Evolutionary conservation across 2,113 vertebrate genomes (phyloP).

Genomic region (Catharus fuscescens): DNA sequence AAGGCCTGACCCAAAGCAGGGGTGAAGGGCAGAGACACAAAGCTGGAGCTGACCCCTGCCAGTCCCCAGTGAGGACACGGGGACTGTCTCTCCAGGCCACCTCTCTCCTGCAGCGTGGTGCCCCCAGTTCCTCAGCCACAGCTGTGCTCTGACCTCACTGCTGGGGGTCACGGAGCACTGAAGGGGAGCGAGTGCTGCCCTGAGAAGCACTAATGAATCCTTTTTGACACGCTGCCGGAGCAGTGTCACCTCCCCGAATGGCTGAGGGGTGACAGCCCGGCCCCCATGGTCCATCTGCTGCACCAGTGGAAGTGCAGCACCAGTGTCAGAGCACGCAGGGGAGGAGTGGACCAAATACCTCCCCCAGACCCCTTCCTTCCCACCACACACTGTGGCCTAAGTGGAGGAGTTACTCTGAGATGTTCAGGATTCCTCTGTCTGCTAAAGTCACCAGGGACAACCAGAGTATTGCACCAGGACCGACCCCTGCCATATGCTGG

Average conservation of each 20-base stretch:
- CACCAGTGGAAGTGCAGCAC: not conserved
- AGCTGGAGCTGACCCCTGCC: accelerated
- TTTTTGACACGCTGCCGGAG: not conserved
- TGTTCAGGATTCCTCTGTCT: not conserved
- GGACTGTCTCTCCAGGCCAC: accelerated
- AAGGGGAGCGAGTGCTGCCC: not conserved
- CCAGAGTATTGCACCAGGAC: not conserved
- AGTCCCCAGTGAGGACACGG: accelerated
- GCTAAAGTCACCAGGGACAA: not conserved
- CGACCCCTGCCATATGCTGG: not conserved
- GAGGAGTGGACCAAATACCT: not conserved
- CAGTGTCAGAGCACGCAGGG: not conserved
- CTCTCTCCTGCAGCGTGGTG: not conserved
- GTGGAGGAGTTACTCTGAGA: not conserved
- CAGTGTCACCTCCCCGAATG: not conserved
- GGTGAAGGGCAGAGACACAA: not conserved
- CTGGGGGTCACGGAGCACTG: not conserved
- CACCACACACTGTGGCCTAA: not conserved
- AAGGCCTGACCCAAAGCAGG: not conserved
- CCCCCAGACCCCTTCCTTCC: not conserved
- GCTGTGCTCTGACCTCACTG: slow-evolving; percentile 16
- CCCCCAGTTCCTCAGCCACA: not conserved
- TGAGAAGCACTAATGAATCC: slow-evolving; percentile 15
- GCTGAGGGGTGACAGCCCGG: not conserved
- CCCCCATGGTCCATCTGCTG: not conserved